Base-by-base conservation (phyloP, 2,113 vertebrate species). In the Muntiacus reevesi region DNA sequence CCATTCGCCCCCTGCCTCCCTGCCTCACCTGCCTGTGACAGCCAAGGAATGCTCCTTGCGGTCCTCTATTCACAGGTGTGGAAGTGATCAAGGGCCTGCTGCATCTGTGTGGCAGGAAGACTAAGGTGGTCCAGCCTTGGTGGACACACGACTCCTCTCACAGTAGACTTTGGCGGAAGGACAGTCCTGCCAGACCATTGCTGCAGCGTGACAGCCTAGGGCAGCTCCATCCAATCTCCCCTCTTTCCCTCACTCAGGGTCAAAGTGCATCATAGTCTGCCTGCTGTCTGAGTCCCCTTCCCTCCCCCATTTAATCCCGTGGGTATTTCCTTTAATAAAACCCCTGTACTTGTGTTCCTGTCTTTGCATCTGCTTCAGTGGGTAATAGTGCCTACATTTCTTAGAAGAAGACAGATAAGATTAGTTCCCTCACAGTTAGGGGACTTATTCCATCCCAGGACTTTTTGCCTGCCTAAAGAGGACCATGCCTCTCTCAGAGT, bases 381-480 rank as follows among this genome's bases (percentile, higher is more conserved):
- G 4, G 1, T 88, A 67, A 62, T 15, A 87, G 36, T 71, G 67
- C 27, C 87, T n/a, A 15, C 12, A 10, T 52, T 85, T 74, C 62
- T 91, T 47, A 55, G 88, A 95, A 87, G 88, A 92, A 95, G 14
- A 54, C 55, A 88, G 59, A 54, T 15, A 30, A 28, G 47, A 67
- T 81, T 85, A 50, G 30, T 67, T 87, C 43, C 25, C 59, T 60
- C 50, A 30, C 59, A 82, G 1, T 25, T 19, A 25, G 9, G 60
- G 43, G 30, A 54, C 12, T 62, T 76, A 95, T 7, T 55, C n/a
- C 14, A 28, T 55, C 47, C 78, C 28, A n/a, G 87, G 14, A 40
- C 19, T 5, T 2, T 87, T 79, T 86, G 52, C n/a, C 47, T 78
- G 87, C 54, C 23, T 52, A 43, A 33, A 52, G 21, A 36, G 40